Evolutionary conservation across 2,888 invertebrate genomes (phyloP).

Genomic region (Brachyptera risi): DNA sequence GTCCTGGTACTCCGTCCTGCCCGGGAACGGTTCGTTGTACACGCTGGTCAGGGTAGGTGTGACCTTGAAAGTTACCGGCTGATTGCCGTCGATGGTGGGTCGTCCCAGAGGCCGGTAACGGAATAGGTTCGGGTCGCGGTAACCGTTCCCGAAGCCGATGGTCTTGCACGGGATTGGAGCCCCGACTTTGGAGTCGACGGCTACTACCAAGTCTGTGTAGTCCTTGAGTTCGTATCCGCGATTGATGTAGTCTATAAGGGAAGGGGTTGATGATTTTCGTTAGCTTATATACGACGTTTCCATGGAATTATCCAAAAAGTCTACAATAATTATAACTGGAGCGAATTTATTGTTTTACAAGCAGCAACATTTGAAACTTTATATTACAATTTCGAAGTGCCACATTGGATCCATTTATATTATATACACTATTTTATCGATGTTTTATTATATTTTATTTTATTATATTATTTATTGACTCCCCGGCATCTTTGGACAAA

Average conservation of each 20-base stretch:
- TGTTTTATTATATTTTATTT: no score
- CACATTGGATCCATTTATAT: no score
- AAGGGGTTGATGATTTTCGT: no score
- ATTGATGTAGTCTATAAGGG: conserved; percentile 2
- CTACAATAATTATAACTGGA: no score
- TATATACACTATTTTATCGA: no score
- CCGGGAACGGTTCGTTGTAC: conserved; percentile 55
- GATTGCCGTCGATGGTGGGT: conserved; percentile 54
- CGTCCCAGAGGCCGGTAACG: conserved; percentile 51
- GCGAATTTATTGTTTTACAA: no score
- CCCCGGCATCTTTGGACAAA: no score
- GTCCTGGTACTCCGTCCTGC: conserved; percentile 60
- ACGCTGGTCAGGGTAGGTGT: conserved; percentile 50
- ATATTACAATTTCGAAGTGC: no score
- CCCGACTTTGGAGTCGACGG: conserved; percentile 54
- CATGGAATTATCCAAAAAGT: no score
- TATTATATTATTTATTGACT: no score
- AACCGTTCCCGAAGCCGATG: conserved; percentile 54
- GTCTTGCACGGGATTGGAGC: conserved; percentile 55
- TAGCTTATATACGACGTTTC: no score
- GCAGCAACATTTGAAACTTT: no score
- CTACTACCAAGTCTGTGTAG: conserved; percentile 56
- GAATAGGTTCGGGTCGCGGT: conserved; percentile 60
- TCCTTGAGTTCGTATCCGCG: conserved; percentile 38
- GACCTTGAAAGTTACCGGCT: conserved; percentile 40